phyloP scores from a whole-genome alignment of 2,888 invertebrate species.

The Amblyjoppa proteus region DNA sequence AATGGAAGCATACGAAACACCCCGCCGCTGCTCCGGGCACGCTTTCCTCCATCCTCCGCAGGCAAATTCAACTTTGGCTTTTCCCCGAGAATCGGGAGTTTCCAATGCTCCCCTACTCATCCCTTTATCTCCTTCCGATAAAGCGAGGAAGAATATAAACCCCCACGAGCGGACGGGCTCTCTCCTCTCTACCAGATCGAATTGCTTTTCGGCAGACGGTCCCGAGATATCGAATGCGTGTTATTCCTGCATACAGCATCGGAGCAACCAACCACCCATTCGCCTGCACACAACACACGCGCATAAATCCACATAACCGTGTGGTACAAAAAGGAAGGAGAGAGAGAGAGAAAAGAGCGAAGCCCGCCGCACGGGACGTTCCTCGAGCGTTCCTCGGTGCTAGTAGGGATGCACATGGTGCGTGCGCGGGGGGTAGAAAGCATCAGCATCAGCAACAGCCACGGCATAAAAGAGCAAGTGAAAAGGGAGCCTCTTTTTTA shows the following conservation, averaged over 20 bases:
- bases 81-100: constrained; percentile 30
- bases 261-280: no score
- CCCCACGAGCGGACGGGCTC: background rate
- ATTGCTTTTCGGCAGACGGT: constrained; percentile 79
- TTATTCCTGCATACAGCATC: constrained; percentile 61
- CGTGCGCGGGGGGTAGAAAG: constrained; percentile 43
- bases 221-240: constrained; percentile 78
- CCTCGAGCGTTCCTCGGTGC: background rate
- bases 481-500: constrained; percentile 84
- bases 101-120: constrained; percentile 33
- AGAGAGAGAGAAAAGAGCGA: constrained; percentile 18
- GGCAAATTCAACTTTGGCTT: constrained; percentile 44
- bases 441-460: constrained; percentile 67
- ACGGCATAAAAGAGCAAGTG: constrained; percentile 83
- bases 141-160: constrained; percentile 16
- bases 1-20: constrained; percentile 47
- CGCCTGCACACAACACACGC: background rate
- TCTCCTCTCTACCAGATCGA: constrained; percentile 73
- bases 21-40: constrained; percentile 12
- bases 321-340: background rate
- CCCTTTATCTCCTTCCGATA: constrained; percentile 49
- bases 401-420: constrained; percentile 52
- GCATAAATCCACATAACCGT: background rate
- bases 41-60: constrained; percentile 2
- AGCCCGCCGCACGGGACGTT: constrained; percentile 39